Evolutionary conservation across 1,140 invertebrate genomes (phyloP).

Genomic region (Sogatella furcifera): DNA sequence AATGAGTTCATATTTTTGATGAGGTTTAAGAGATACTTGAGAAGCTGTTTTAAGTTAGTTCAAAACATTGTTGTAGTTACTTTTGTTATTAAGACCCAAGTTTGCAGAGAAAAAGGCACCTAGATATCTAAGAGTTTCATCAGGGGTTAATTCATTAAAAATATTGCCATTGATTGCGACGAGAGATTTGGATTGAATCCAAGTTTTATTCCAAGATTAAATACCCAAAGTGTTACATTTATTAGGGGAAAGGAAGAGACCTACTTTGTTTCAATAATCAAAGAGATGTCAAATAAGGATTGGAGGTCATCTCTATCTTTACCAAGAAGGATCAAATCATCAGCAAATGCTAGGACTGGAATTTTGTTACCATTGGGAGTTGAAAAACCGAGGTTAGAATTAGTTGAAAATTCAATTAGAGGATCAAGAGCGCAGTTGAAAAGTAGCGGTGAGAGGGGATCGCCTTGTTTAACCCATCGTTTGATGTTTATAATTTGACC

Average conservation of each 20-base stretch:
- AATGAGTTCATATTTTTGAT: not conserved
- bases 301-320: not conserved
- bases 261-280: not conserved
- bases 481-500: too few relatives aligned
- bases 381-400: not conserved
- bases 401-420: conserved; percentile 2
- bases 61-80: not conserved
- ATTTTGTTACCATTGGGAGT: not conserved
- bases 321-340: conserved; percentile 25
- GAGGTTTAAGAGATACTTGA: not conserved
- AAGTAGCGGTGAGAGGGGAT: conserved; percentile 21
- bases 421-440: conserved; percentile 19
- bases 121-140: not conserved
- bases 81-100: not conserved
- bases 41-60: not conserved
- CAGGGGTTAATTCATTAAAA: not conserved
- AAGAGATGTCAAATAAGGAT: not conserved
- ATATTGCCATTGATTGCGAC: not conserved
- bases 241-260: not conserved
- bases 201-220: not conserved
- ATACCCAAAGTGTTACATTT: not conserved
- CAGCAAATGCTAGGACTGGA: conserved; percentile 27
- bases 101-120: not conserved
- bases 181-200: not conserved
- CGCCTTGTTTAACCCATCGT: conserved; percentile 24